phyloP scores from a whole-genome alignment of 2,888 invertebrate genomes.

The Agrotis clavis region DNA sequence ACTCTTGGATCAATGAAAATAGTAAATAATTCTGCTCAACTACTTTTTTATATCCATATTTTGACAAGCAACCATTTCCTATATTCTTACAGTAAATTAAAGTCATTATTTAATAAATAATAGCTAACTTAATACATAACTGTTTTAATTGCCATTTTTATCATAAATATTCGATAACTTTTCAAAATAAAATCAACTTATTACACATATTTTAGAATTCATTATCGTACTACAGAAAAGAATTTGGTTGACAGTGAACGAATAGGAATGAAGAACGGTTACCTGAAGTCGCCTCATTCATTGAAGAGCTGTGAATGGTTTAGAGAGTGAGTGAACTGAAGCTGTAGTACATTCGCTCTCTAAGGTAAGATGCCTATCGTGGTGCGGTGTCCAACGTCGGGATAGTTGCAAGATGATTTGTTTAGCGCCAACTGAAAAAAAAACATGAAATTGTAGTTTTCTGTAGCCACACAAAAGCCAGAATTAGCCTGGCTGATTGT shows the following conservation, averaged over 20 bases:
- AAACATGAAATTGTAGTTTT: background rate
- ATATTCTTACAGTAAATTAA: background rate
- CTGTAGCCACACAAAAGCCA: background rate
- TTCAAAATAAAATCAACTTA: conserved; percentile 10
- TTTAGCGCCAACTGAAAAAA: conserved; percentile 62
- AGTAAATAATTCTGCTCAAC: background rate
- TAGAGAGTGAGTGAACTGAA: conserved; percentile 47
- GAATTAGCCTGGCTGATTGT: no score
- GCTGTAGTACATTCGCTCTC: conserved; percentile 36
- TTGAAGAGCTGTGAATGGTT: conserved; percentile 35
- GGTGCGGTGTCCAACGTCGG: conserved; percentile 62
- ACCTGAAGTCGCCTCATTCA: conserved; percentile 54
- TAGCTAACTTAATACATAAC: conserved; percentile 1
- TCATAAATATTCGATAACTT: conserved; percentile 1
- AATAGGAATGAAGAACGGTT: conserved; percentile 21
- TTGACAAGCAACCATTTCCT: background rate
- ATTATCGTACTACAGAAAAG: no score
- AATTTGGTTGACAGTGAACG: background rate
- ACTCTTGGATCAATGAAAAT: background rate
- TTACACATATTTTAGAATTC: background rate
- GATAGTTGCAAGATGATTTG: conserved; percentile 13
- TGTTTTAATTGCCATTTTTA: background rate
- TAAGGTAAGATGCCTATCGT: conserved; percentile 56
- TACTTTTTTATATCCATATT: background rate
- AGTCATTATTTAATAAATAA: no score